These are phyloP conservation scores for Ammospiza maritima DNA, from an alignment of 2,797 vertebrate genomes.

Conservation along the genomic window DNA sequence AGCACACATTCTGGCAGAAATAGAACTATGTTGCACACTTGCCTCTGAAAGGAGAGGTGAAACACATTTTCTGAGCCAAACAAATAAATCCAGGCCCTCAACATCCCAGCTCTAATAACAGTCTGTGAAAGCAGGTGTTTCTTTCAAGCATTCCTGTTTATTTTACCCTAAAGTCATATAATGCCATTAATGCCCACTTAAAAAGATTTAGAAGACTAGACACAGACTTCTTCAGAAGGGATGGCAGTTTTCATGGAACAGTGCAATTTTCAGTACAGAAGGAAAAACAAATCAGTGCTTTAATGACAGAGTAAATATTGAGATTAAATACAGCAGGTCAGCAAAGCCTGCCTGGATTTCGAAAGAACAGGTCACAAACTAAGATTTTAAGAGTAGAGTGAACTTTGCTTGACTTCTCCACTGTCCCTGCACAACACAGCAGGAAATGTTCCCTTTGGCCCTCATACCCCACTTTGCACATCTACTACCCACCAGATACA, in stretches of 20 bases:
- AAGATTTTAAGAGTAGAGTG: background rate
- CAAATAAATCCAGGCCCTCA: background rate
- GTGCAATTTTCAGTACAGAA: background rate
- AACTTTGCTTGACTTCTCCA: background rate
- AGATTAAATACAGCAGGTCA: background rate
- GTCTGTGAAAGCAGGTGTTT: background rate
- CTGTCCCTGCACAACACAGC: background rate
- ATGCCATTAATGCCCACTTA: background rate
- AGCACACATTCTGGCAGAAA: background rate
- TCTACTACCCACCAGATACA: background rate
- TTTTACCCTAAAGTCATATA: background rate
- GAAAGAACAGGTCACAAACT: background rate
- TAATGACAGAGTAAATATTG: background rate
- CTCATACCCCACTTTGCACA: background rate
- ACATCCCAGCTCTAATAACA: background rate
- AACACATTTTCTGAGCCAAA: background rate
- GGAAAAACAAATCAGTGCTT: background rate
- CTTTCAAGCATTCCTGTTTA: background rate
- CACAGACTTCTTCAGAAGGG: background rate
- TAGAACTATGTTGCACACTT: background rate
- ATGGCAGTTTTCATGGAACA: background rate
- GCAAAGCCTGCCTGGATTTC: background rate
- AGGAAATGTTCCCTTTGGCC: background rate
- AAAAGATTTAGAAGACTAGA: background rate
- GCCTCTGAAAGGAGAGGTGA: background rate